Evolutionary conservation across 2,113 vertebrate genomes (phyloP).

Genomic region (Sander vitreus): DNA sequence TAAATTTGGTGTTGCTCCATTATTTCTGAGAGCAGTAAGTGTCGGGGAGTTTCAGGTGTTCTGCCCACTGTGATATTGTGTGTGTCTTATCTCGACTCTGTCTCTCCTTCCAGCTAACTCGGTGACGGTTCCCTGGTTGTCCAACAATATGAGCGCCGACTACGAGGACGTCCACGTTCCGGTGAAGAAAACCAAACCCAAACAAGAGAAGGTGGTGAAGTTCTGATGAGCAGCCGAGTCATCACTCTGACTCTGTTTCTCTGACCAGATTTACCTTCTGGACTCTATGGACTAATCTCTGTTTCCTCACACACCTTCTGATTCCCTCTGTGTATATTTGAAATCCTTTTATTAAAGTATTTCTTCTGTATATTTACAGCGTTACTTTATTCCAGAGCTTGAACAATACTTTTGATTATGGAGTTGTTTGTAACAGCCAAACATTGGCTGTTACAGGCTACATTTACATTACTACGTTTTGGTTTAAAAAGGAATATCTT

Average conservation of each 20-base stretch:
- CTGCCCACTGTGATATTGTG: too few relatives aligned
- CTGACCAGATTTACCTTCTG: not conserved
- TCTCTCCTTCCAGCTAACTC: slow-evolving; percentile 80
- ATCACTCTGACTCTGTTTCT: not conserved
- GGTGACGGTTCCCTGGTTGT: slow-evolving; percentile 90
- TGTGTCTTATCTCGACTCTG: too few relatives aligned
- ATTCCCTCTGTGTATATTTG: not conserved
- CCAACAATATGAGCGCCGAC: slow-evolving; percentile 92
- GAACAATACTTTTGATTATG: not conserved
- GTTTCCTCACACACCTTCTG: not conserved
- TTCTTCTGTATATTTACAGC: not conserved
- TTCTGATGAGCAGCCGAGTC: slow-evolving; percentile 82
- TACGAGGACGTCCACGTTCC: slow-evolving; percentile 87
- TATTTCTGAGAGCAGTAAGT: too few relatives aligned
- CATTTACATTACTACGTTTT: too few relatives aligned
- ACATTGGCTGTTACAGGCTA: too few relatives aligned
- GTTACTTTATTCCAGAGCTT: not conserved
- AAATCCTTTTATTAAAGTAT: not conserved
- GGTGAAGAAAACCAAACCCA: slow-evolving; percentile 81
- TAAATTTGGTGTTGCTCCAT: too few relatives aligned
- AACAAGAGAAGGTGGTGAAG: slow-evolving; percentile 87
- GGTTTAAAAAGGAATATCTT: too few relatives aligned
- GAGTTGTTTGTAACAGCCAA: not conserved
- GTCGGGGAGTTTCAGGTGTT: too few relatives aligned
- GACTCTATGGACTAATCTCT: not conserved